A percentile compares a stretch with the other conserved stretches of the same genome.
phyloP scores from a whole-genome alignment of 2,797 vertebrate genomes.

The Cryptoprocta ferox region DNA sequence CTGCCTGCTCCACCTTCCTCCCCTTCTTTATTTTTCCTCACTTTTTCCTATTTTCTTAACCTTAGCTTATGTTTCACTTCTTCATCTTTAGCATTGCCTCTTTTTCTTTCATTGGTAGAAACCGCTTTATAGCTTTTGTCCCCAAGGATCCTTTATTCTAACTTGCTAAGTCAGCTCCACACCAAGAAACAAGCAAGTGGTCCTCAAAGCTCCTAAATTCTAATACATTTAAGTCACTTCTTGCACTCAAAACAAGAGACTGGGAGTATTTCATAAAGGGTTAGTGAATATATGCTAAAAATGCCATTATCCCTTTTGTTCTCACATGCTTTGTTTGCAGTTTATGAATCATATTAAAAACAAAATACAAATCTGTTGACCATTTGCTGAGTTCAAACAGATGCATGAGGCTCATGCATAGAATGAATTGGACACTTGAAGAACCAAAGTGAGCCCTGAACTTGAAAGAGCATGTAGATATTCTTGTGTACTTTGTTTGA shows the following conservation, averaged over 20 bases:
- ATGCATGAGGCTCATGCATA: background rate
- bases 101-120: constrained; percentile 28
- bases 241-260: background rate
- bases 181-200: background rate
- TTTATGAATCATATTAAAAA: constrained; percentile 39
- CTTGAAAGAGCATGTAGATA: background rate
- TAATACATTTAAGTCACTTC: background rate
- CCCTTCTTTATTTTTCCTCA: background rate
- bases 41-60: background rate
- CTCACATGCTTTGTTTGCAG: background rate
- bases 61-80: background rate
- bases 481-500: background rate
- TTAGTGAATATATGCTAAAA: background rate
- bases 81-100: background rate
- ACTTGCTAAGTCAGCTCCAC: background rate
- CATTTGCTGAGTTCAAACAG: background rate
- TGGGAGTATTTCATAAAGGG: background rate
- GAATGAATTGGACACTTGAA: background rate
- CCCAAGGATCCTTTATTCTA: background rate
- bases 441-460: background rate
- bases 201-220: background rate
- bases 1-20: background rate
- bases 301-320: background rate
- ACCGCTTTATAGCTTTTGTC: background rate
- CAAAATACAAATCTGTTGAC: background rate